Evolutionary conservation across 2,888 invertebrate species (phyloP).

Genomic region (Unio delphinus): DNA sequence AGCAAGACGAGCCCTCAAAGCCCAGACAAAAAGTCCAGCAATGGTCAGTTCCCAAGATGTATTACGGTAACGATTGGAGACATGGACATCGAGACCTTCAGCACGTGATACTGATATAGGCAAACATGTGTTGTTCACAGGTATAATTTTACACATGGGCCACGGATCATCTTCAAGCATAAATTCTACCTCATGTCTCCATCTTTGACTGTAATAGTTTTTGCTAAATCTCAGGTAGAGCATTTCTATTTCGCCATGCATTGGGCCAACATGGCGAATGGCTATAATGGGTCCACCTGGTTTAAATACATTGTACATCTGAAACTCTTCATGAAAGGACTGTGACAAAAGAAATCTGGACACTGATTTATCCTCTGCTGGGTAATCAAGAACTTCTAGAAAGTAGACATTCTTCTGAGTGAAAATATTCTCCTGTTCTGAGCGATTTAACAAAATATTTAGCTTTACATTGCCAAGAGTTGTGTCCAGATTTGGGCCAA

Average conservation of each 20-base stretch:
- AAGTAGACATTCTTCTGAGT: conserved; percentile 44
- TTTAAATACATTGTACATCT: conserved; percentile 39
- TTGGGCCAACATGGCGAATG: conserved; percentile 11
- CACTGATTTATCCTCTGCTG: conserved; percentile 47
- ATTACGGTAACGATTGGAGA: conserved; percentile 39
- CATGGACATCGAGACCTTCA: conserved; percentile 20
- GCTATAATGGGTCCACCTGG: conserved; percentile 45
- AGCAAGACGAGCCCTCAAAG: conserved; percentile 34
- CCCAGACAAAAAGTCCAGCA: conserved; percentile 48
- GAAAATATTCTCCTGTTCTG: conserved; percentile 39
- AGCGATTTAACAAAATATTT: conserved; percentile 28
- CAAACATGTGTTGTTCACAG: conserved; percentile 32
- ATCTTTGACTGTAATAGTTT: conserved; percentile 34
- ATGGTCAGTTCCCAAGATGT: conserved; percentile 44
- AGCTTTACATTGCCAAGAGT: conserved; percentile 45
- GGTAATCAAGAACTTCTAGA: conserved; percentile 46
- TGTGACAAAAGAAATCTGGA: conserved; percentile 42
- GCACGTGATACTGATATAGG: conserved; percentile 18
- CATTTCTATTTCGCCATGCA: conserved; percentile 27
- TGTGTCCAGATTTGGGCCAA: conserved; percentile 36
- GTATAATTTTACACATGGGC: conserved; percentile 43
- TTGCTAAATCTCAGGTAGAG: conserved; percentile 39
- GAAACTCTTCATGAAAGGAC: conserved; percentile 32
- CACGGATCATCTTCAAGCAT: conserved; percentile 52
- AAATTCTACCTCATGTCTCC: conserved; percentile 48